Percentiles rank a stretch among this genome's conserved stretches.
Evolutionary conservation across 2,797 vertebrate genomes (phyloP).

Genomic region (Propithecus perrieri): DNA sequence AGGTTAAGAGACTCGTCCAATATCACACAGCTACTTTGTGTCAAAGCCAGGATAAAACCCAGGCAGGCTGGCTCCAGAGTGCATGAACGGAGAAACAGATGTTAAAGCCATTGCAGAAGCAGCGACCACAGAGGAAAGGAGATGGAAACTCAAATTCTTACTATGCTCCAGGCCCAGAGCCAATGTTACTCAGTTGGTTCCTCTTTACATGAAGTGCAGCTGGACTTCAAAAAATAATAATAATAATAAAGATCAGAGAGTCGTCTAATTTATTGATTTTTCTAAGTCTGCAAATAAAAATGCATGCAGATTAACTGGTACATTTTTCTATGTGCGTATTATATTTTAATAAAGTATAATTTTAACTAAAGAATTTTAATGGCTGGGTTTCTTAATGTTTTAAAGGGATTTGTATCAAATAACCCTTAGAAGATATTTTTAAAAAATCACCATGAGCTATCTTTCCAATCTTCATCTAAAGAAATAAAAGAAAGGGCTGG

Average conservation of each 20-base stretch:
- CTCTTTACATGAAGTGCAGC: neutral
- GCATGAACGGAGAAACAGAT: neutral
- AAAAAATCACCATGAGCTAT: neutral
- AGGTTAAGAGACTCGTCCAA: slow-evolving; percentile 3
- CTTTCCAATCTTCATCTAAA: slow-evolving; percentile 36
- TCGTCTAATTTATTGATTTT: neutral
- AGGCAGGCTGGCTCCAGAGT: neutral
- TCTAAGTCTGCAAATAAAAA: slow-evolving; percentile 49
- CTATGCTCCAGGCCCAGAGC: neutral
- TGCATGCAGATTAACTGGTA: neutral
- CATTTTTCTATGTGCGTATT: neutral
- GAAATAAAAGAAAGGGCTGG: too few species aligned
- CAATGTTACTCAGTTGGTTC: neutral
- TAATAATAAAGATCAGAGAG: neutral
- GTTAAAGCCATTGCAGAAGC: neutral
- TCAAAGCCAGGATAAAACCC: neutral
- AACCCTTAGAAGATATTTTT: neutral
- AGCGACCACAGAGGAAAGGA: neutral
- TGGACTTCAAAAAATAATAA: neutral
- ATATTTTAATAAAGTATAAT: neutral
- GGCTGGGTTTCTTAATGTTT: neutral
- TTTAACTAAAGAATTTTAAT: neutral
- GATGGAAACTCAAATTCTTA: neutral
- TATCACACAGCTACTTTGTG: neutral
- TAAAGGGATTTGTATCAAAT: slow-evolving; percentile 28